Conservation (phyloP, 2,888 invertebrate genomes). For the Mythimna loreyi region DNA sequence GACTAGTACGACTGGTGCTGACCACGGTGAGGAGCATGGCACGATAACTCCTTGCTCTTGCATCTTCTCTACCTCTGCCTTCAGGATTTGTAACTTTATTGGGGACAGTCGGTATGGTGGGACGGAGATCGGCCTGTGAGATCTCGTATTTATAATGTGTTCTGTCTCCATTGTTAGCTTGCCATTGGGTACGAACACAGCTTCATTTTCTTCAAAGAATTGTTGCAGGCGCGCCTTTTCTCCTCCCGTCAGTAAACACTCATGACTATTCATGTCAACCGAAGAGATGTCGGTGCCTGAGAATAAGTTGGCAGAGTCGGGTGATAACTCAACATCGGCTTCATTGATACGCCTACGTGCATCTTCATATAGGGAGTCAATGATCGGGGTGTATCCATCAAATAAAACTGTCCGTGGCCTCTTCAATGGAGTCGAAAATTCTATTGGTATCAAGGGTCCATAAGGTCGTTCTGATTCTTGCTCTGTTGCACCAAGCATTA, state of each 20-base stretch:
- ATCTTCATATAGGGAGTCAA: not conserved
- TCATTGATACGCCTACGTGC: not conserved
- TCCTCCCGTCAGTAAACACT: not conserved
- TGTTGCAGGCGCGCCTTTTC: not conserved
- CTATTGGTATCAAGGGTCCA: no score
- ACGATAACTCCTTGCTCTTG: not conserved
- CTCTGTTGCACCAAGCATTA: no score
- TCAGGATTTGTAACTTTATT: no score
- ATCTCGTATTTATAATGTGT: no score
- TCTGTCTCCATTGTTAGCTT: not conserved
- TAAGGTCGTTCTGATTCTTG: no score
- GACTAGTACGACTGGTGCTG: not conserved
- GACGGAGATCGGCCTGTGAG: no score
- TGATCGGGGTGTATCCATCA: no score
- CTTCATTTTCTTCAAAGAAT: not conserved
- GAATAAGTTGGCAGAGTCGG: not conserved
- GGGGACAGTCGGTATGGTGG: no score
- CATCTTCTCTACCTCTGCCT: not conserved
- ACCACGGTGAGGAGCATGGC: constrained; percentile 3
- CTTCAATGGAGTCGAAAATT: no score
- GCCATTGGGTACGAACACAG: not conserved
- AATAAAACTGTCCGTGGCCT: no score
- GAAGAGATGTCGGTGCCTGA: not conserved
- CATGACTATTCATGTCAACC: not conserved
- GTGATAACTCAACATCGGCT: not conserved